Base-by-base conservation (phyloP, 2,113 vertebrate species). In the Nothoprocta pentlandii region DNA sequence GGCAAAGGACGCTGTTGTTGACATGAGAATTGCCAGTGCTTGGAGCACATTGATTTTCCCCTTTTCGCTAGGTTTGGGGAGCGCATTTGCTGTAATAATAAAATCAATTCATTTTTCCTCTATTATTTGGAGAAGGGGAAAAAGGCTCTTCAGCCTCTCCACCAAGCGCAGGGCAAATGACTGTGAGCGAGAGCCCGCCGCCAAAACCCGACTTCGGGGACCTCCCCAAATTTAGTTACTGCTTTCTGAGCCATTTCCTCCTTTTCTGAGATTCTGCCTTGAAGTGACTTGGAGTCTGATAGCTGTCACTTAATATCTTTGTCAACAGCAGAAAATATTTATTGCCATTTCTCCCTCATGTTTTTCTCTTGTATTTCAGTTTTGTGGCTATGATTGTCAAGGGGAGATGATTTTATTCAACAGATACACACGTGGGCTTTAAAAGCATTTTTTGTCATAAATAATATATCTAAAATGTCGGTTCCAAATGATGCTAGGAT, bases 1-100 rank as follows among this genome's bases (percentile, higher is more conserved):
- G 79, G 80, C 79, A 93, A 93, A 95, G 86, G 71, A 63, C 91
- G 51, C 79, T 70, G 59, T 42, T 90, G 80, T 85, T 85, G 51
- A 93, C 92, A 91, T 67, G 26, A 83, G 75, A 63, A 56, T 64
- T 80, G 59, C 70, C 56, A 77, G 75, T 46, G 82, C 79, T 59
- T 39, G 54, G 87, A 95, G 80, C 46, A 94, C 23, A 63, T 87
- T 77, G 13, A 87, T 89, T 94, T 87, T 82, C 47, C 58, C 41
- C 77, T 70, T 82, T 46, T 78, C 81, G 54, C 67, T 25, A 80
- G 81, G 85, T 64, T 77, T 92, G 62, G 63, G 32, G 36, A 85
- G 13, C 30, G 23, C 25, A 14, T n/a, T 30, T 81, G 70, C 28
- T 49, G 39, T 54, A 83, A 70, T 64, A 88, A 56, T 34, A 80